Evolutionary conservation across 1,140 invertebrate genomes (phyloP), one percentile per base, ranked within the genome.

Genomic region (Charaxes varanes): DNA sequence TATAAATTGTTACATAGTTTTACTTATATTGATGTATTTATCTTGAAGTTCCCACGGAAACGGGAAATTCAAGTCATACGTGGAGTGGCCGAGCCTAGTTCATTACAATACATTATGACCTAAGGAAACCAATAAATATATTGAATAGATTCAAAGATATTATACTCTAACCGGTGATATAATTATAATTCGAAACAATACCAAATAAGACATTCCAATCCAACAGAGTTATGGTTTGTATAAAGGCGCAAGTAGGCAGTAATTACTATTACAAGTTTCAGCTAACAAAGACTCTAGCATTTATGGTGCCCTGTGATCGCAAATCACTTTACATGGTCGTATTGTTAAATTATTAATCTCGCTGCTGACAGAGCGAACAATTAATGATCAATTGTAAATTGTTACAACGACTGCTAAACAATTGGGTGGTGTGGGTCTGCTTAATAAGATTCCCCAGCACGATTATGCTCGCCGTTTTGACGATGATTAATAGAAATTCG

Each of bases 341-440:
- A 26, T 24, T 16, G 35, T 22, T 46, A 51, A 44, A 47, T 41
- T 49, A 58, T 53, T 43, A 50, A 54, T 40, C 27, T 40, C 35
- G 32, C 38, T 38, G 49, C 54, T 57, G 67, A 62, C 66, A 66
- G 56, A 49, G 51, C 53, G 48, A 40, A 59, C 70, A 66, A 78
- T 73, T 72, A 71, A 76, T 73, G 59, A 73, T 56, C 60, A 65
- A 71, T 76, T 70, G 63, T 59, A 65, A 58, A 66, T 67, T 70
- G 60, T 53, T 62, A 62, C 61, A 71, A 67, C 62, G 63, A 61
- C 52, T 62, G 48, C 44, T 57, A 65, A 74, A 74, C 70, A 79
- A 73, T 73, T 58, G 59, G 51, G 45, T 36, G 50, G 26, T 34
- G 57, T 53, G 56, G 42, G 61, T 45, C 57, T 53, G 64, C 58